Conservation (phyloP, 2,888 invertebrate species). For the Invenusta paracnida region DNA sequence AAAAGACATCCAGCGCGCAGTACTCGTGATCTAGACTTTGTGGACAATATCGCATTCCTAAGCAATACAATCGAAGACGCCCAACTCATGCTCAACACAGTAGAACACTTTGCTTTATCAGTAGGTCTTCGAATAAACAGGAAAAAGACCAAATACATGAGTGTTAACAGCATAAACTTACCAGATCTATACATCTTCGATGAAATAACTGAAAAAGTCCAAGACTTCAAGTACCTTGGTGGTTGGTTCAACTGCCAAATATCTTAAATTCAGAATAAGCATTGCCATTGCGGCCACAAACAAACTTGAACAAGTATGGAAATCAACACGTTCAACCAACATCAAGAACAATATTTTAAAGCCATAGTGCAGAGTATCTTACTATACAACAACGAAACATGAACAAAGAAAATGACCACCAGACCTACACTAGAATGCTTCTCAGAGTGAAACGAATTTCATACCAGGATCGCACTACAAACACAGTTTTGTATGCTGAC, state of each 20-base stretch:
- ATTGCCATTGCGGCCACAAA: not conserved
- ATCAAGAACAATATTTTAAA: not conserved
- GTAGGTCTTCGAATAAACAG: not conserved
- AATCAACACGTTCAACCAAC: conserved; percentile 15
- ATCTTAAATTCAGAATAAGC: not conserved
- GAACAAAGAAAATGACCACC: not conserved
- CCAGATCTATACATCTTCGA: not conserved
- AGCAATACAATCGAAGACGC: not conserved
- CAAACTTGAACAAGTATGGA: conserved; percentile 13
- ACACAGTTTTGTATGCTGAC: conserved; percentile 17
- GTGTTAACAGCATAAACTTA: conserved; percentile 9
- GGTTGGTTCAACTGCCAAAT: not conserved
- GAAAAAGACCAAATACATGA: not conserved
- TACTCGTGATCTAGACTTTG: conserved; percentile 18
- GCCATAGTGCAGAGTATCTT: conserved; percentile 14
- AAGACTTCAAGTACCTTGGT: conserved; percentile 21
- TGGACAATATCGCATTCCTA: not conserved
- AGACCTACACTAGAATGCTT: conserved; percentile 23
- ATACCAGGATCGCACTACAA: conserved; percentile 18
- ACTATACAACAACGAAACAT: conserved; percentile 1
- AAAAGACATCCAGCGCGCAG: conserved; percentile 22
- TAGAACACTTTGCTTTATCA: conserved; percentile 6
- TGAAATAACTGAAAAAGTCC: not conserved
- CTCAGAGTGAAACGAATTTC: conserved; percentile 15
- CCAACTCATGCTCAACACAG: not conserved